Evolutionary conservation across 30 jellyfish, hydroid and myxozoan species (phyloP), one percentile per base, ranked within the genome.

Genomic region (Phacellophora camtschatica): DNA sequence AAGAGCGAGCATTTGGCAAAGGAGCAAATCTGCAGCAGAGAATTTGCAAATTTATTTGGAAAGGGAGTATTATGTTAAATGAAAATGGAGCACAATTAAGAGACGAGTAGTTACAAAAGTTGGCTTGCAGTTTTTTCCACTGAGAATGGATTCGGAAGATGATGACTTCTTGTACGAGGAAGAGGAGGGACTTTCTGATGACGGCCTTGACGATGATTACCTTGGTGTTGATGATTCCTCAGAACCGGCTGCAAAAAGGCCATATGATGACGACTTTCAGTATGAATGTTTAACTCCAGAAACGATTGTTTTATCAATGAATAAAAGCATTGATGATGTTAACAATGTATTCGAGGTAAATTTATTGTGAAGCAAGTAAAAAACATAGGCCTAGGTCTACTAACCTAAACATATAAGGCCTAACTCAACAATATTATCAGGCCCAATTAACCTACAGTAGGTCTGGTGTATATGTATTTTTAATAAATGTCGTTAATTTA

Each of bases 211-310:
- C 61, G 99, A 93, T 80, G 95, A 77, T 70, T 81, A 66, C 80
- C 87, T 87, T 24, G 89, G 92, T 11, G 96, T 84, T 39, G 98
- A 91, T 12, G 99, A 93, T 16, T 87, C 94, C 15, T 87, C 96
- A 12, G 96, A 84, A 79, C 93, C 99, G 74, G 92, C 97, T 48
- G 87, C 97, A 28, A 86, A 86, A 72, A 75, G 95, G 59, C 81
- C 96, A 22, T 84, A 77, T 63, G 96, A 83, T 59, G 96, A 93
- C 74, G 99, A 93, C 62, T 93, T 93, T 66, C 86, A 95, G 67
- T 93, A 79, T 59, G 99, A 77, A 32, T 79, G 97, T 67, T 78
- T 93, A 13, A 93, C 99, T n/a, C 99, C 99, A 0, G 99, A 93
- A 69, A 73, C 95, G 41, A 93, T 93, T 36, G 99, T 93, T 36